These are phyloP conservation scores for Drosophila longiperda DNA, from an alignment of 2,888 invertebrate species.

Conservation along the genomic window DNA sequence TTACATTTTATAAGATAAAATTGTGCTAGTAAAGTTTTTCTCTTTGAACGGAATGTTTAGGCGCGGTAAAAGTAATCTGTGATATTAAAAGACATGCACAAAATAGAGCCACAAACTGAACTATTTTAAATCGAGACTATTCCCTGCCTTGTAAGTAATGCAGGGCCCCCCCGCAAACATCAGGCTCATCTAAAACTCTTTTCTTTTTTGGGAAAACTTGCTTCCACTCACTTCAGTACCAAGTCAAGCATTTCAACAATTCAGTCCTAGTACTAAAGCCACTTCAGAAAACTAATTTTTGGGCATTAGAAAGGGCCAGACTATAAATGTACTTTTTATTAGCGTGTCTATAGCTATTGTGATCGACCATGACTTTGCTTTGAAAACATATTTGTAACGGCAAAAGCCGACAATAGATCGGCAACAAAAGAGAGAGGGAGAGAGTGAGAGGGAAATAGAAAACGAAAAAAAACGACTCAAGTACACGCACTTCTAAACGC, in stretches of 20 bases:
- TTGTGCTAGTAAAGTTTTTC: background rate
- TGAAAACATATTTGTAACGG: constrained; percentile 80
- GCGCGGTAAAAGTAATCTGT: background rate
- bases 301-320: constrained; percentile 68
- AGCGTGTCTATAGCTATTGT: constrained; percentile 55
- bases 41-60: background rate
- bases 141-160: background rate
- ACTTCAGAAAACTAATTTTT: constrained; percentile 73
- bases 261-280: constrained; percentile 43
- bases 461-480: constrained; percentile 41
- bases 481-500: constrained; percentile 78
- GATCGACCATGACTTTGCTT: constrained; percentile 77
- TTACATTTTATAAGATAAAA: background rate
- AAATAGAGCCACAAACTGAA: background rate
- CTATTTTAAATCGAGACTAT: background rate
- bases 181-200: constrained; percentile 47
- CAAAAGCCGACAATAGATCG: constrained; percentile 63
- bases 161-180: constrained; percentile 52
- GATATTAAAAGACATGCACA: background rate
- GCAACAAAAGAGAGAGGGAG: constrained; percentile 52
- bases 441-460: constrained; percentile 10
- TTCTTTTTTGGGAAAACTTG: constrained; percentile 25
- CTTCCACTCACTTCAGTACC: constrained; percentile 65
- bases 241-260: constrained; percentile 64
- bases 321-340: constrained; percentile 21